Conservation (phyloP, 2,888 invertebrate species). For the Linnaemya vulpina region DNA sequence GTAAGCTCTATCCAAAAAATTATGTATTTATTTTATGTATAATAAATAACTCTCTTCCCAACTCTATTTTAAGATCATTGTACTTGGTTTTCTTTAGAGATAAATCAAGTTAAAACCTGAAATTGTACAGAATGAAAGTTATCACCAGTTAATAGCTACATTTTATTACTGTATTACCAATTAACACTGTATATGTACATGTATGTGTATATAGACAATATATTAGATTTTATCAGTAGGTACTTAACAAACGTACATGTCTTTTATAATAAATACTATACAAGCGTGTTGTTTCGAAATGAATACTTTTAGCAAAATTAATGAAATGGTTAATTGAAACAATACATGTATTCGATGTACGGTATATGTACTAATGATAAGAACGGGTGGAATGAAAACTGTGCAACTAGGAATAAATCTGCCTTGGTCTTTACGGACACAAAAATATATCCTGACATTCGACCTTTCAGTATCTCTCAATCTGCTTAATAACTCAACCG, state of each 20-base stretch:
- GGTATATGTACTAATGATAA: too few relatives aligned
- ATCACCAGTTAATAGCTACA: not conserved
- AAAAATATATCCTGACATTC: too few relatives aligned
- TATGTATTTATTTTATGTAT: too few relatives aligned
- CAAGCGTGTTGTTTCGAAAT: not conserved
- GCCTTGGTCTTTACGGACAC: too few relatives aligned
- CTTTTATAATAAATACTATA: not conserved
- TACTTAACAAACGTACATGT: not conserved
- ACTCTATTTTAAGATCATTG: not conserved
- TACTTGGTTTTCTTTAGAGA: not conserved
- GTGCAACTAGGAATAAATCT: too few relatives aligned
- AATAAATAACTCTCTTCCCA: too few relatives aligned
- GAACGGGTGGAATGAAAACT: too few relatives aligned
- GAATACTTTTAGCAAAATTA: not conserved
- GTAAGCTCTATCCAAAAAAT: too few relatives aligned
- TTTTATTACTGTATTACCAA: constrained; percentile 3
- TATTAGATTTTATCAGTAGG: not conserved
- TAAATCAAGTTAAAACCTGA: not conserved
- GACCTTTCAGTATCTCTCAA: too few relatives aligned
- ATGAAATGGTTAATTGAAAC: not conserved
- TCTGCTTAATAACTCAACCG: too few relatives aligned
- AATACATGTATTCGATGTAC: not conserved
- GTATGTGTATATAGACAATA: too few relatives aligned
- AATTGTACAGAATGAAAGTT: not conserved
- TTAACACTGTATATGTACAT: not conserved